Conservation (phyloP, 2,113 vertebrate species). For the Pelusios castaneus region DNA sequence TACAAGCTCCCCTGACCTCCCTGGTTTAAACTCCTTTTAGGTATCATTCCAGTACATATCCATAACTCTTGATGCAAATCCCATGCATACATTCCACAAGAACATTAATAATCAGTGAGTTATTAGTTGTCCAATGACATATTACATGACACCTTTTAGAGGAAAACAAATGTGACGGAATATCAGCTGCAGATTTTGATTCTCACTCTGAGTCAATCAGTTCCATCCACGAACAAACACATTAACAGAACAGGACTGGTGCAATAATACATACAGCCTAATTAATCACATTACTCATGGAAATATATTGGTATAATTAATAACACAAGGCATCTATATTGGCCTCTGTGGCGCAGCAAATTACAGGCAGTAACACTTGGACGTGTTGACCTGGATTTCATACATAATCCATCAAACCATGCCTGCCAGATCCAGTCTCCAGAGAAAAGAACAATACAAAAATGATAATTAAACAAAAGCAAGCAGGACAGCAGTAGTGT, state of each 20-base stretch:
- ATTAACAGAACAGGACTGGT: neutral
- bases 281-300: slow-evolving; percentile 63
- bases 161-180: fast-evolving
- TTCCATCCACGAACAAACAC: neutral
- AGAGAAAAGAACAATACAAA: neutral
- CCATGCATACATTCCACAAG: neutral
- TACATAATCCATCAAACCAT: slow-evolving; percentile 52
- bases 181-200: neutral
- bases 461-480: slow-evolving; percentile 47
- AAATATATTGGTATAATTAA: slow-evolving; percentile 72
- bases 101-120: neutral
- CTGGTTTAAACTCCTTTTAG: neutral
- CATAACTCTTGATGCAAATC: neutral
- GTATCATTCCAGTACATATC: neutral
- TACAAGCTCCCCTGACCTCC: neutral
- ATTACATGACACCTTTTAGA: neutral
- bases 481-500: neutral
- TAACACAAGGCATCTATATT: slow-evolving; percentile 58
- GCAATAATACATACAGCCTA: neutral
- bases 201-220: neutral
- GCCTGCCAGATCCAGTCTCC: neutral
- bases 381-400: slow-evolving; percentile 54
- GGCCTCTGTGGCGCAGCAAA: slow-evolving; percentile 65
- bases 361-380: slow-evolving; percentile 48
- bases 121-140: neutral